Conservation (phyloP, 2,113 vertebrate genomes). For the Sphaerodactylus townsendi region DNA sequence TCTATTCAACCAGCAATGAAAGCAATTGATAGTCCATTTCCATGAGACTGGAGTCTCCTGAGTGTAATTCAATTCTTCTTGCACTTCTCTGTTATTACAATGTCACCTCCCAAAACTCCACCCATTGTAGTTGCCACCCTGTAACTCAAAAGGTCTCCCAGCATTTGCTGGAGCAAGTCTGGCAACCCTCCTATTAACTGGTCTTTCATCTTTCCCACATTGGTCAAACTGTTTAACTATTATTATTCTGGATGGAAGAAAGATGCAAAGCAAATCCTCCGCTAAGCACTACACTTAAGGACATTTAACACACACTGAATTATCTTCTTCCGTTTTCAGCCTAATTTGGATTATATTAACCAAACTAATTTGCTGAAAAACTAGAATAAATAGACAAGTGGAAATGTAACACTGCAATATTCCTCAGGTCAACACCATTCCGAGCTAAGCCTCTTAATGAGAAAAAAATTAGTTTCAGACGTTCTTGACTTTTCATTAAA, state of each 20-base stretch:
- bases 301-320: background rate
- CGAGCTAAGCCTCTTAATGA: slow-evolving; percentile 20
- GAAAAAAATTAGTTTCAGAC: slow-evolving; percentile 31
- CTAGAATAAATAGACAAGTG: slow-evolving; percentile 6
- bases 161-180: too few species aligned
- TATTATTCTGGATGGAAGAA: background rate
- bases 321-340: background rate
- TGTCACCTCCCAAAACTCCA: too few species aligned
- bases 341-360: slow-evolving; percentile 31
- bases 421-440: slow-evolving; percentile 13
- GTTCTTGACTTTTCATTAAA: slow-evolving; percentile 32
- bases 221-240: background rate
- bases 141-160: too few species aligned
- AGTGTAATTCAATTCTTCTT: too few species aligned
- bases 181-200: too few species aligned
- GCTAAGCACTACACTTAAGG: background rate
- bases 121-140: too few species aligned
- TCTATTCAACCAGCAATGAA: too few species aligned
- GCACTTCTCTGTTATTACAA: too few species aligned
- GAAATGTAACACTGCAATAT: background rate
- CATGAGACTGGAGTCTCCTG: too few species aligned
- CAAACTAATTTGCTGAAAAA: slow-evolving; percentile 7
- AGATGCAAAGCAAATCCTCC: background rate
- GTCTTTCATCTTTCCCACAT: background rate
- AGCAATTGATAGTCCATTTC: too few species aligned